Evolutionary conservation across 2,888 invertebrate genomes (phyloP).

Genomic region (Agrotis segetum): DNA sequence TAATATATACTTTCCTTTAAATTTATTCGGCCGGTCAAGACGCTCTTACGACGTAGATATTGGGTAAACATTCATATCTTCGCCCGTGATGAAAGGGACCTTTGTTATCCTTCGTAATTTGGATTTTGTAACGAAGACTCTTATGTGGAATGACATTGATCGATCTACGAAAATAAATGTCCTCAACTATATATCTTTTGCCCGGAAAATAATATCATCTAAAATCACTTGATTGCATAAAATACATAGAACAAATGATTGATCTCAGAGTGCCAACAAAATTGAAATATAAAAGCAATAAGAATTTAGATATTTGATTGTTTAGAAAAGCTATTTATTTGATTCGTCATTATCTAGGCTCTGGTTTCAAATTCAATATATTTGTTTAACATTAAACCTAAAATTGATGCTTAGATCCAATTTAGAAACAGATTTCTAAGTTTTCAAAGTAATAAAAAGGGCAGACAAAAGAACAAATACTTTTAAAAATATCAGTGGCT

Average conservation of each 20-base stretch:
- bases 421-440: conserved; percentile 18
- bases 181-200: not conserved
- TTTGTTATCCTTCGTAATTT: conserved; percentile 34
- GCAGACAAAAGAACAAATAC: conserved; percentile 17
- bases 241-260: conserved; percentile 7
- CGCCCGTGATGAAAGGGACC: conserved; percentile 41
- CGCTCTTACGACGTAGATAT: conserved; percentile 38
- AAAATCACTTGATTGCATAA: not conserved
- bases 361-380: conserved; percentile 22
- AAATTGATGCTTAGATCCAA: conserved; percentile 29
- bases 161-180: conserved; percentile 1
- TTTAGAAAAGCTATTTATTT: conserved; percentile 8
- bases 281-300: conserved; percentile 8
- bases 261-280: conserved; percentile 7
- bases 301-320: conserved; percentile 3
- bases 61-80: conserved; percentile 50
- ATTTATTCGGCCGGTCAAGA: conserved; percentile 58
- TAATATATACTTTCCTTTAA: conserved; percentile 59
- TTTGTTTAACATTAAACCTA: conserved; percentile 25
- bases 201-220: not conserved
- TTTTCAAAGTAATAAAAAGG: conserved; percentile 24
- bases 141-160: conserved; percentile 11
- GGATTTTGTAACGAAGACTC: conserved; percentile 22
- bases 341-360: conserved; percentile 18
- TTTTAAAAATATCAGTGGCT: not conserved